Evolutionary conservation across 2,113 vertebrate species (phyloP).

Genomic region (Ardeotis arabs): DNA sequence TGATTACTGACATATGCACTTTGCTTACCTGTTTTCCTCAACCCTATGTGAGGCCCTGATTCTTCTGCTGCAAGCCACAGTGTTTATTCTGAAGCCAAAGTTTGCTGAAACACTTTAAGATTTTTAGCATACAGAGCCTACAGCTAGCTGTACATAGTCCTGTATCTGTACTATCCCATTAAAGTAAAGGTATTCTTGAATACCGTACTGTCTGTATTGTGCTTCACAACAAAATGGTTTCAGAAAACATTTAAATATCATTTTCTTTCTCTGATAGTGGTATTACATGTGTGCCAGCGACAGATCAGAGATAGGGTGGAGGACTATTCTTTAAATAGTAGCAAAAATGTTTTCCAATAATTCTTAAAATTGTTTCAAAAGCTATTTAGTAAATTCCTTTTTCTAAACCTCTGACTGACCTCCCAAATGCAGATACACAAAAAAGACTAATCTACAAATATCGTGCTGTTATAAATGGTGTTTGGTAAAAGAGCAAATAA

Average conservation of each 20-base stretch:
- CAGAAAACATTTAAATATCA: background rate
- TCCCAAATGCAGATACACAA: background rate
- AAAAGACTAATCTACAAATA: background rate
- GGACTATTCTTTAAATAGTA: background rate
- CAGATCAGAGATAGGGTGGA: background rate
- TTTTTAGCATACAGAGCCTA: background rate
- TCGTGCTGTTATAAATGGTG: background rate
- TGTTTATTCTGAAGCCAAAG: background rate
- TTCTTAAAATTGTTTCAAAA: background rate
- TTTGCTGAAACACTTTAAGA: background rate
- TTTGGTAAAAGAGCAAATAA: background rate
- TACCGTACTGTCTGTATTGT: background rate
- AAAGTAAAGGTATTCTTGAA: background rate
- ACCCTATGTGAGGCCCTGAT: accelerated
- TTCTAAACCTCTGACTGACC: background rate
- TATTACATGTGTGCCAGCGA: background rate
- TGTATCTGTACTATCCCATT: background rate
- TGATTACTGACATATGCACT: background rate
- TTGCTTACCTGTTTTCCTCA: background rate
- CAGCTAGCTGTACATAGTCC: background rate
- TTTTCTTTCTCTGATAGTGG: background rate
- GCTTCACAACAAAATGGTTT: background rate
- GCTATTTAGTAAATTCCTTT: background rate
- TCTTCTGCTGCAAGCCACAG: background rate
- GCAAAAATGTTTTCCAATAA: background rate